These are phyloP conservation scores for Tursiops truncatus DNA, from an alignment of 2,113 vertebrate species.

Conservation along the genomic window DNA sequence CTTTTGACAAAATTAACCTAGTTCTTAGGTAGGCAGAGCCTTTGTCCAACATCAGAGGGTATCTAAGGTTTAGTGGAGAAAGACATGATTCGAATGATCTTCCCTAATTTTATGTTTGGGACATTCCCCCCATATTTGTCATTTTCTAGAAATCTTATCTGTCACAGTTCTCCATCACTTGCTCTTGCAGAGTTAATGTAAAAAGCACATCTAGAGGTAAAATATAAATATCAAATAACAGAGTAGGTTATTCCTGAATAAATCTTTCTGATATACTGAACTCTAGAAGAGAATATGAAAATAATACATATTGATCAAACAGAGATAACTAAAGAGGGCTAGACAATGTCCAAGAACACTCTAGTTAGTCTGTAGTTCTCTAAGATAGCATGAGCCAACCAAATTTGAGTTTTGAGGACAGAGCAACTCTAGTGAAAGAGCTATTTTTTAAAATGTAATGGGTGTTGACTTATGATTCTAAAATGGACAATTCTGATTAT, in stretches of 20 bases:
- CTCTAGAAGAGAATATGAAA: neutral
- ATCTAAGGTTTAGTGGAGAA: neutral
- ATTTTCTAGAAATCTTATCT: neutral
- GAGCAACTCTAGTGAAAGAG: neutral
- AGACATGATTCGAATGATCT: neutral
- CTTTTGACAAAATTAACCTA: conserved; percentile 3
- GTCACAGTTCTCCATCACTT: neutral
- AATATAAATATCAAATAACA: neutral
- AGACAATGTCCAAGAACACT: neutral
- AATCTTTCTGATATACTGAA: neutral
- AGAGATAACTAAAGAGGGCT: neutral
- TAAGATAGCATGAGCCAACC: neutral
- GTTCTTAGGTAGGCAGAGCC: neutral
- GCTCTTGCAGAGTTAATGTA: neutral
- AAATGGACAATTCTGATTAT: neutral
- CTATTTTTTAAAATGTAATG: neutral
- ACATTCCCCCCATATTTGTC: neutral
- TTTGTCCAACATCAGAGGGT: neutral
- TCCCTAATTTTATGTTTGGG: neutral
- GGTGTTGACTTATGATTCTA: neutral
- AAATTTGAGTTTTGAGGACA: neutral
- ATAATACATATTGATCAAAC: neutral
- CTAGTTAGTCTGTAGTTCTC: neutral
- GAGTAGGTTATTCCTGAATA: neutral
- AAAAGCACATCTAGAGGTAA: neutral